Base-by-base conservation (phyloP, 2,113 vertebrate genomes). In the Puffinus mauretanicus region DNA sequence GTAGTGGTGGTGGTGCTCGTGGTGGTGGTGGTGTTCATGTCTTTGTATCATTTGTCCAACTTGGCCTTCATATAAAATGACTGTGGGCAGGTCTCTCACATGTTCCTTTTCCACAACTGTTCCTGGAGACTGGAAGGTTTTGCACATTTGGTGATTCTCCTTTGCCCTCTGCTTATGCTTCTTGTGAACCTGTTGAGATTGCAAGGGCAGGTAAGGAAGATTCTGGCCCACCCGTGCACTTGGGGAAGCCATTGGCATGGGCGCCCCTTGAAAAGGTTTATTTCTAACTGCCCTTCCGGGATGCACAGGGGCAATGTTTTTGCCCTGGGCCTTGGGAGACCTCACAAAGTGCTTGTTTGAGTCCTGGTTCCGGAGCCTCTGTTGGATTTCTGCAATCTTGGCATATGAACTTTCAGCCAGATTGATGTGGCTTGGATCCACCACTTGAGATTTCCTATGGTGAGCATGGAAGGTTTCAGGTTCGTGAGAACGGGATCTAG, bases 1-100 rank as follows among this genome's bases (percentile, higher is more conserved):
- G 97, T 99, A 99, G 95, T 99, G 99, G 98, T 99, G 99, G 97
- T 99, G 99, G 96, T 99, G 99, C 97, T 99, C 99, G 0, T 99
- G 99, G 87, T 99, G 99, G 92, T 99, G 99, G 95, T 99, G 99
- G 84, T 99, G 99, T 93, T 99, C 99, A 1, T 99, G 99, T 96
- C 99, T 98, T 97, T 99, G 99, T 94, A 99, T 98, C 91, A 99
- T 98, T 90, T 99, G 99, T 65, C 99, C 99, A 82, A 98, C 98
- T 85, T 98, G 99, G 70, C 99, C 98, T 91, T 99, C 99, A 16
- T 99, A 99, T 21, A 99, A 98, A 97, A 99, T 96, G 86, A 98
- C 96, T 2, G 98, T 97, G 21, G 99, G 99, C 86, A 99, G 98
- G 96, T 99, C 99, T 96, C 98, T 97, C 86, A 98, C 98, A 2